Evolutionary conservation across 2,113 vertebrate species (phyloP), one percentile per base, ranked within the genome.

Genomic region (Melospiza georgiana): DNA sequence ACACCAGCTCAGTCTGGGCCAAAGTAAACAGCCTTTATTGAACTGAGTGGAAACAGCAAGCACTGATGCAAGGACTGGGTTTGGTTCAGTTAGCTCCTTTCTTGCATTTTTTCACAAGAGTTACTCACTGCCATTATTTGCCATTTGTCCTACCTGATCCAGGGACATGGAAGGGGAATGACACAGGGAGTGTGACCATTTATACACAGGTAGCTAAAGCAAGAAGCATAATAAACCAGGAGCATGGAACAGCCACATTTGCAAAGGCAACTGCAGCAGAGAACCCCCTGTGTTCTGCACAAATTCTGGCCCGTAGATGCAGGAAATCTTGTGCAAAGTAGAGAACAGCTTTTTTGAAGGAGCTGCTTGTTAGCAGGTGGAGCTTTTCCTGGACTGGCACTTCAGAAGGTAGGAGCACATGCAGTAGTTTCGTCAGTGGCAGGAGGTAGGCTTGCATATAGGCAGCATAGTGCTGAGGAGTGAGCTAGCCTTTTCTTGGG

Each of bases 401-500:
- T 92, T 89, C 76, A 81, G 80, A 95, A 94, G 54, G 73, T 31
- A 91, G 78, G 75, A 91, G 46, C 12, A 13, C 63, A 66, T 46
- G 49, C 52, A 81, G 62, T 54, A 76, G 66, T 62, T 93, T 78
- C 65, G 33, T 57, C 85, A 88, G 66, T 51, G 51, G 80, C 44
- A 93, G 86, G 87, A 96, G 92, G 94, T 84, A 97, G 95, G 76
- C 75, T 86, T 93, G 51, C 69, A 69, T 51, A 33, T 22, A 94
- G 66, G 83, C 51, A 95, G 84, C 78, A 57, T 82, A 59, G 74
- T 90, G 75, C 75, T 79, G 78, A 83, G 74, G 55, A 80, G 55
- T 37, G 78, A 94, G 51, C 78, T 85, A 91, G 66, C 81, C 94
- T 93, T 89, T 95, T 78, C 66, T 18, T 63, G 23, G 66, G 68